Evolutionary conservation across 2,888 invertebrate genomes (phyloP).

Genomic region (Macaria liturata): DNA sequence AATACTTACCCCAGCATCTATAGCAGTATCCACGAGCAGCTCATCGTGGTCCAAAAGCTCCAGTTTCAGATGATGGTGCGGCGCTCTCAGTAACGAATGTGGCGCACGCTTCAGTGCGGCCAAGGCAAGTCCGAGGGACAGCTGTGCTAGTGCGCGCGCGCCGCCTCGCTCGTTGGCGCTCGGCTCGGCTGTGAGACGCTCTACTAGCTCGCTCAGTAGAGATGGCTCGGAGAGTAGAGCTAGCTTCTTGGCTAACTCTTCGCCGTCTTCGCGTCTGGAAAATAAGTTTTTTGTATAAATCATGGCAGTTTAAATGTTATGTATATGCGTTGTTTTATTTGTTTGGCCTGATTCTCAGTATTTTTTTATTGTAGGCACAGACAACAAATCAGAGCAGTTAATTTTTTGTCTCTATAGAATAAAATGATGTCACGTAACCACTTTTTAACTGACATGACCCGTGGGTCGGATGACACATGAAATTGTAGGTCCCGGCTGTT

Average conservation of each 20-base stretch:
- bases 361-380: too few species aligned
- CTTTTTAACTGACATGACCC: too few species aligned
- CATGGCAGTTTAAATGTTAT: too few species aligned
- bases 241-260: constrained; percentile 86
- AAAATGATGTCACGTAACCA: too few species aligned
- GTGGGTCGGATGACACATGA: too few species aligned
- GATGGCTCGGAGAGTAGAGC: constrained; percentile 84
- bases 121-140: constrained; percentile 61
- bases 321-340: too few species aligned
- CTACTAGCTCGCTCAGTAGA: constrained; percentile 75
- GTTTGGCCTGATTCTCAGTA: too few species aligned
- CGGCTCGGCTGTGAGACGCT: constrained; percentile 38
- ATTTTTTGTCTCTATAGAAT: too few species aligned
- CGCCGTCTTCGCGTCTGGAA: constrained; percentile 87
- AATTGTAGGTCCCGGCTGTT: too few species aligned
- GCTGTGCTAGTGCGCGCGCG: constrained; percentile 63
- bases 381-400: too few species aligned
- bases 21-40: constrained; percentile 89
- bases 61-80: constrained; percentile 37
- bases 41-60: constrained; percentile 90
- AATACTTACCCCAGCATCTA: constrained; percentile 83
- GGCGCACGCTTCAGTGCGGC: constrained; percentile 73
- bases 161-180: constrained; percentile 41
- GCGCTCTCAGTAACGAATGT: constrained; percentile 56
- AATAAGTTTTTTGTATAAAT: too few species aligned